Evolutionary conservation across 2,888 invertebrate genomes (phyloP).

Genomic region (Urechis unicinctus): DNA sequence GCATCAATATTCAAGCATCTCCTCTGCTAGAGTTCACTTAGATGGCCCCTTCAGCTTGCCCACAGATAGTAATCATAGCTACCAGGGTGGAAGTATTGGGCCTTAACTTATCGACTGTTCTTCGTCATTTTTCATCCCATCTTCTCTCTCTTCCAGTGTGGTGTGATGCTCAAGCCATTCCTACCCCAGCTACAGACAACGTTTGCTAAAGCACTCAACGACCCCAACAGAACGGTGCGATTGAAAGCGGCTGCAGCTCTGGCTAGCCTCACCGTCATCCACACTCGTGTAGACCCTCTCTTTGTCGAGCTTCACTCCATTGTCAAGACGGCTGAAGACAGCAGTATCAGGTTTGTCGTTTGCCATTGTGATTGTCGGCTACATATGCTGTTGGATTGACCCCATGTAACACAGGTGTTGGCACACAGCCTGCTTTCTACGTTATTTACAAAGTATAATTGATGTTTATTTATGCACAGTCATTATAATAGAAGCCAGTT

Average conservation of each 20-base stretch:
- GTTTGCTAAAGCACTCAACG: slow-evolving; percentile 89
- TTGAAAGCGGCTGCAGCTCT: slow-evolving; percentile 79
- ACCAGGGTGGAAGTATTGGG: background rate
- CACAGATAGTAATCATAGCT: no score
- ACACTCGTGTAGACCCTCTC: slow-evolving; percentile 88
- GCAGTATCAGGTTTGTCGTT: slow-evolving; percentile 60
- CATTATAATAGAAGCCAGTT: no score
- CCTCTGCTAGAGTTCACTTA: background rate
- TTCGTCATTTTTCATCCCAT: no score
- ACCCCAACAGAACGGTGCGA: slow-evolving; percentile 78
- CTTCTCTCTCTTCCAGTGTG: slow-evolving; percentile 61
- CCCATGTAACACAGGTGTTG: no score
- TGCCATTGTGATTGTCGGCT: background rate
- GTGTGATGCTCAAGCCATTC: slow-evolving; percentile 92
- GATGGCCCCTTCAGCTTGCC: no score
- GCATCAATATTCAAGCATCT: background rate
- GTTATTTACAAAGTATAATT: no score
- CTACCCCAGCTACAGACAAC: slow-evolving; percentile 97
- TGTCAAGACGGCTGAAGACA: slow-evolving; percentile 74
- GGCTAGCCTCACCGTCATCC: slow-evolving; percentile 81
- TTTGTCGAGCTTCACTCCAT: slow-evolving; percentile 86
- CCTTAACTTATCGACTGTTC: background rate
- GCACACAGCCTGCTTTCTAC: no score
- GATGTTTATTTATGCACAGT: no score
- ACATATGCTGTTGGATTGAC: no score